phyloP scores from a whole-genome alignment of 2,113 vertebrate genomes.

The Alethe castanea region DNA sequence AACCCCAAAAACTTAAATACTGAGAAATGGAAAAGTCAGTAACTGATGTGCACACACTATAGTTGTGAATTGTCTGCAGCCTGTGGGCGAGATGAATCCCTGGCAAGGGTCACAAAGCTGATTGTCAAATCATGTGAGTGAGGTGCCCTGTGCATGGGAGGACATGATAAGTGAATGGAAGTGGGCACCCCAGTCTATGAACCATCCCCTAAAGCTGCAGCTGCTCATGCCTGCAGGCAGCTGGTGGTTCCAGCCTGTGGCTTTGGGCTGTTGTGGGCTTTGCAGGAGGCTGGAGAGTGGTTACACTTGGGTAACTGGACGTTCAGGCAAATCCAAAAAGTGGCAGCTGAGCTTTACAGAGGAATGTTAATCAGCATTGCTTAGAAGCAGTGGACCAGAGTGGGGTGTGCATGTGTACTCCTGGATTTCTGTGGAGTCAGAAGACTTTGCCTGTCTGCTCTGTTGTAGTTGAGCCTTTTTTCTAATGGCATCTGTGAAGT shows the following conservation, averaged over 20 bases:
- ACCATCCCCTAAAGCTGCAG: neutral
- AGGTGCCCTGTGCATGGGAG: neutral
- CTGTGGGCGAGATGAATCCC: neutral
- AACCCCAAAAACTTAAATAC: neutral
- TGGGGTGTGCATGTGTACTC: accelerated
- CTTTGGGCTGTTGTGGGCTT: neutral
- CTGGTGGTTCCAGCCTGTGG: neutral
- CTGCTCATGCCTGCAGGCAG: neutral
- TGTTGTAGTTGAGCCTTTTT: neutral
- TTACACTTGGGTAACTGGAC: neutral
- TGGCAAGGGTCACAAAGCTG: neutral
- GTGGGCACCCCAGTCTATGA: neutral
- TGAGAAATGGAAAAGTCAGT: neutral
- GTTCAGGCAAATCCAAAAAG: neutral
- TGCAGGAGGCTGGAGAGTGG: neutral
- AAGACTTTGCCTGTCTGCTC: neutral
- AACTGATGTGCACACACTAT: neutral
- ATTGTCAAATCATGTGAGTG: neutral
- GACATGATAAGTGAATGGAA: neutral
- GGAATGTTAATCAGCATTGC: neutral
- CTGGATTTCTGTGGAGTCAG: neutral
- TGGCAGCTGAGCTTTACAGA: neutral
- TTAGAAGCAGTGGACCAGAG: neutral
- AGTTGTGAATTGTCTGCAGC: neutral
- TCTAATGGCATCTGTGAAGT: neutral